Base-by-base conservation (phyloP, 2,797 vertebrate species). In the Caiman crocodilus region DNA sequence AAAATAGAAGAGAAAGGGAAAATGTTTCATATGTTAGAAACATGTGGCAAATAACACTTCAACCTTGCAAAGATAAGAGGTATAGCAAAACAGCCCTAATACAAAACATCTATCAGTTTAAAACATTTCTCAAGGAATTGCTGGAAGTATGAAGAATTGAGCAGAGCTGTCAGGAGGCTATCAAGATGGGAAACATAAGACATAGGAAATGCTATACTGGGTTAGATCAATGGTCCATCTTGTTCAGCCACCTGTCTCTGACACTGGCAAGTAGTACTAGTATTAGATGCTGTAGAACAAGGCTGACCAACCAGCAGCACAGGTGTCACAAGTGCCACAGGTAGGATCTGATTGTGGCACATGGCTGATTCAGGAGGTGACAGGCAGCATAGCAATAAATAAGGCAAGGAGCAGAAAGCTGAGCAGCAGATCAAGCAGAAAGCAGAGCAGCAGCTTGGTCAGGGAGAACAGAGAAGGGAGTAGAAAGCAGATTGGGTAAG, bases 81-180 rank as follows among this genome's bases (percentile, higher is more conserved):
- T 1, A 82, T 16, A 30, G 61, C 82, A 14, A 82, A 92, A 78
- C 56, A 85, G 76, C 58, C 11, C 13, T 59, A 63, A 84, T 76
- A 30, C 86, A 73, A 79, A 85, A 30, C 20, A 35, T 1, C 28
- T 89, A 80, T 79, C 87, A 75, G 50, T 67, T 79, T 3, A 93
- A 85, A 87, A 28, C 17, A 67, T 23, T 85, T 91, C 85, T 86
- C 42, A 25, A 85, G 89, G 56, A 14, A 56, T 16, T 57, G 28
- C 56, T 92, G 87, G 28, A 64, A 90, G 7, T 58, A 64, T 76
- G 69, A 90, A 90, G 64, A 91, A n/a, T 30, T n/a, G n/a, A 88
- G 30, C 76, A 89, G 14, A 65, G 80, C 32, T 92, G 79, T 50
- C 14, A 12, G 74, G 87, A 90, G 78, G 58, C 87, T 32, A 77